Evolutionary conservation across 2,797 vertebrate genomes (phyloP).

Genomic region (Pangasius mekongensis): DNA sequence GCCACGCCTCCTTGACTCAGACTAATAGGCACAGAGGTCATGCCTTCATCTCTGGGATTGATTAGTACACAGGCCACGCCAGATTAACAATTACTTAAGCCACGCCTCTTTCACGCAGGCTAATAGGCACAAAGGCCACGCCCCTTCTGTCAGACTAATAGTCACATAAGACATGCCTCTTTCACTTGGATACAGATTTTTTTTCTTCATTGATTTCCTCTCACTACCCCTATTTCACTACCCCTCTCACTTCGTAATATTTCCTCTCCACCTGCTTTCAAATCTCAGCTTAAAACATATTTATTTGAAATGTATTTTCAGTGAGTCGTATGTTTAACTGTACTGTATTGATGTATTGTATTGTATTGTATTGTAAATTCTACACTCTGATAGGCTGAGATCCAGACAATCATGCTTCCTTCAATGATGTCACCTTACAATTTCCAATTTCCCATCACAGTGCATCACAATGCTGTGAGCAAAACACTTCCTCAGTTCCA

Average conservation of each 20-base stretch:
- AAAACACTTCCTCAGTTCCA: not conserved
- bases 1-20: not conserved
- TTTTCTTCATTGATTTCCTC: not conserved
- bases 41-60: not conserved
- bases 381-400: constrained; percentile 4
- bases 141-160: not conserved
- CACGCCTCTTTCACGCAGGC: not conserved
- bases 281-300: too few relatives aligned
- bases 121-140: not conserved
- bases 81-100: not conserved
- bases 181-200: not conserved
- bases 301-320: too few relatives aligned
- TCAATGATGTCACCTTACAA: not conserved
- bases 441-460: constrained; percentile 16
- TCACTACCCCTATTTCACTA: not conserved
- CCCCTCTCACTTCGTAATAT: too few relatives aligned
- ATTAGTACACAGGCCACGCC: not conserved
- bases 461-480: not conserved
- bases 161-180: not conserved
- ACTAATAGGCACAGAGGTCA: not conserved
- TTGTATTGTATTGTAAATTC: not conserved
- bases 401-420: not conserved
- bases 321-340: too few relatives aligned
- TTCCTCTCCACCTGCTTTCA: too few relatives aligned
- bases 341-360: too few relatives aligned